Base-by-base conservation (phyloP, 1,140 invertebrate genomes). In the Drosophila mayri region DNA sequence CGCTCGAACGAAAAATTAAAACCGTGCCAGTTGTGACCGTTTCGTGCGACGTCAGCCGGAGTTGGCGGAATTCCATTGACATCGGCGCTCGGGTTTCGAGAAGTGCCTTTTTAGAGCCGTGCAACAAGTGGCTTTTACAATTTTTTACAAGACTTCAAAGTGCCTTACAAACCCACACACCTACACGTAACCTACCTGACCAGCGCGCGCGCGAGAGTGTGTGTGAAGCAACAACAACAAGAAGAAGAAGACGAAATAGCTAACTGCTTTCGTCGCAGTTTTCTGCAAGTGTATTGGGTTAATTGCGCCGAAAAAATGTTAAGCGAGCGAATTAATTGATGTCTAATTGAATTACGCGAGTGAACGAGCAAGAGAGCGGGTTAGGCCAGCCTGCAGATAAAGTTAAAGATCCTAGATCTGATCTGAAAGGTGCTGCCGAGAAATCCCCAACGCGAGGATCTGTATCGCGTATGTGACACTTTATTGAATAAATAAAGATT, bases 361-460 rank as follows among this genome's bases (percentile, higher is more conserved):
- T 52, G 49, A 50, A 0, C 28, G 22, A 25, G 12, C 43, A 10
- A 52, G 64, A 61, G 74, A 46, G 58, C 20, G 59, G 25, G n/a
- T 30, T 20, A 58, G 47, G 41, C 10, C 18, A 50, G 47, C 28
- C 10, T 16, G 49, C 22, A 22, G 50, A 54, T 22, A 58, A 16
- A 55, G 37, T 10, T 16, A 40, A 25, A 79, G 59, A 76, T 79
- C 38, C 20, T 7, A 54, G 49, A 64, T 54, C 37, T 61, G 52
- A 55, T 62, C 46, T 35, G 22, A 58, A 47, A 28, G 22, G 25
- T 44, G 22, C 38, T 32, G 30, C n/a, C 50, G 47, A 80, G 44
- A 80, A 49, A 88, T 88, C 84, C 85, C 85, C 66, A 79, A 75
- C 85, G 85, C 85, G 85, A 90, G 86, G 81, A 90, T 90, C 78